These are phyloP conservation scores for Stegastes partitus DNA, from an alignment of 2,113 vertebrate genomes.

Conservation along the genomic window DNA sequence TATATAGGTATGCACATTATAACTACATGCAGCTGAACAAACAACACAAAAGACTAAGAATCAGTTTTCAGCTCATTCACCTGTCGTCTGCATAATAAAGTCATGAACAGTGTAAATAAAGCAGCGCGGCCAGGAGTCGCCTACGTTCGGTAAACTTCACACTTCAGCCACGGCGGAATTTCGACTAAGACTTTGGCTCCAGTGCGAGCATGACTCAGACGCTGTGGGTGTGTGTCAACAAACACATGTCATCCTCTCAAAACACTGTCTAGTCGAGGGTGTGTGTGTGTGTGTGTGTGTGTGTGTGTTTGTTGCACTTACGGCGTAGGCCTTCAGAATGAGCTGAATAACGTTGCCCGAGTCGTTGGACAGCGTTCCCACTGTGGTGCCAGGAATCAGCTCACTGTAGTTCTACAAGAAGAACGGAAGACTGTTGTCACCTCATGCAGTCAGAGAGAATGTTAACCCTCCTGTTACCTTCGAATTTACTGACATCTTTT, in stretches of 20 bases:
- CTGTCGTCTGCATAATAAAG: constrained; percentile 1
- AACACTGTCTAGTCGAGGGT: constrained; percentile 55
- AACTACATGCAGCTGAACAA: background rate
- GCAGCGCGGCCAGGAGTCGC: constrained; percentile 11
- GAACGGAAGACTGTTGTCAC: background rate
- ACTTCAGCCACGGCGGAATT: constrained; percentile 21
- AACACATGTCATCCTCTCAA: constrained; percentile 62
- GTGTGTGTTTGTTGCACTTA: constrained; percentile 76
- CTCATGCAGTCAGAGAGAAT: no score
- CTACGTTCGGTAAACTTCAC: constrained; percentile 52
- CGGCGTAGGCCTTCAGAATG: constrained; percentile 93
- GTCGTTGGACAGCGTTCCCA: constrained; percentile 90
- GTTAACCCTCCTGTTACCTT: no score
- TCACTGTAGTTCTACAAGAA: constrained; percentile 94
- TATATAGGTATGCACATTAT: background rate
- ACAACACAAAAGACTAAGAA: background rate
- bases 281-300: constrained; percentile 25
- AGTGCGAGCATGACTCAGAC: constrained; percentile 56
- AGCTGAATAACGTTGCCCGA: constrained; percentile 96
- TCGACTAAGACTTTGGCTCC: constrained; percentile 39
- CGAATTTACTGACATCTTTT: no score
- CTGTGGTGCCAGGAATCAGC: constrained; percentile 95
- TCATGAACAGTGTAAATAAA: constrained; percentile 6
- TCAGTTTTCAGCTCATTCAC: background rate
- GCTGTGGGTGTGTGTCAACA: constrained; percentile 69